Evolutionary conservation across 2,888 invertebrate genomes (phyloP).

Genomic region (Troides helena): DNA sequence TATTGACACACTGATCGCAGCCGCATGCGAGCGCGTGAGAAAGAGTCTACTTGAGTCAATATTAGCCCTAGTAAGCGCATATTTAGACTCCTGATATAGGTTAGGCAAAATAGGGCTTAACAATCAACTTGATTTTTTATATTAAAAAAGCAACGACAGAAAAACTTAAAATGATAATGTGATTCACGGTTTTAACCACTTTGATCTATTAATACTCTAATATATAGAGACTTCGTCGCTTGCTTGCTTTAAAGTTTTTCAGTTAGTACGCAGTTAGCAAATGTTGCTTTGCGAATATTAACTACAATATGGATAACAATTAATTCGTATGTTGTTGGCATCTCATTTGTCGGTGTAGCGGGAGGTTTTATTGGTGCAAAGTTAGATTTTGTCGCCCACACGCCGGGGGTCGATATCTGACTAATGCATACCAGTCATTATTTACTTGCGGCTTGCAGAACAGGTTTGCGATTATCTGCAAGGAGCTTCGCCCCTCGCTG

Average conservation of each 20-base stretch:
- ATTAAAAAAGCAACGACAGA: no score
- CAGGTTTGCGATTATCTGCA: conserved; percentile 58
- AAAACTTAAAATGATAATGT: no score
- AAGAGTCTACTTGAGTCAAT: conserved; percentile 64
- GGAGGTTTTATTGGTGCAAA: conserved; percentile 9
- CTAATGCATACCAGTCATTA: conserved; percentile 68
- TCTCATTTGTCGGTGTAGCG: conserved; percentile 10
- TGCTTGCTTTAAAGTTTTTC: no score
- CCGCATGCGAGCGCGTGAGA: conserved; percentile 57
- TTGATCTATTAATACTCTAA: no score
- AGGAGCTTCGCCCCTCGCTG: conserved; percentile 38
- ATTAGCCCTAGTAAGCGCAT: conserved; percentile 50
- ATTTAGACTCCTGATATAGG: conserved; percentile 37
- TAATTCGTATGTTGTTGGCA: neutral
- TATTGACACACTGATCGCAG: conserved; percentile 68
- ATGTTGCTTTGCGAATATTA: no score
- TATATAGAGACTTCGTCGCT: no score
- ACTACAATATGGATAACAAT: conserved; percentile 6
- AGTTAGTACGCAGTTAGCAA: no score
- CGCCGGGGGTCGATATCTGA: conserved; percentile 58
- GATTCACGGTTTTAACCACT: no score
- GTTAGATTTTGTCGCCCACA: conserved; percentile 49
- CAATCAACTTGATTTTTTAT: conserved; percentile 22
- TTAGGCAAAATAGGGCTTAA: conserved; percentile 35
- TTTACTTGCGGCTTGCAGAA: conserved; percentile 51